phyloP scores from a whole-genome alignment of 2,113 vertebrate species.

The Trachemys scripta region DNA sequence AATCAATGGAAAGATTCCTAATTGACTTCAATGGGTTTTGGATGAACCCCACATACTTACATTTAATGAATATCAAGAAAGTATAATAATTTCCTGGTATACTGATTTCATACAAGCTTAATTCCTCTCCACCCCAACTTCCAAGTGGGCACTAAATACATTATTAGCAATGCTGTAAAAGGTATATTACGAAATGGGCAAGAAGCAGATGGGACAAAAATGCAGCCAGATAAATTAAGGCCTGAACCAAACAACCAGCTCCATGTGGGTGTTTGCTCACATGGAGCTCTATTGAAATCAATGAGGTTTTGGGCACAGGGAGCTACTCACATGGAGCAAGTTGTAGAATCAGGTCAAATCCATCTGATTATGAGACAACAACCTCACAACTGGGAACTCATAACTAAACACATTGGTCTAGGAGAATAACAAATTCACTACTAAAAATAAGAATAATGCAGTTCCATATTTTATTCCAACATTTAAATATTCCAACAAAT shows the following conservation, averaged over 20 bases:
- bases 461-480: not conserved
- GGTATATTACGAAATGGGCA: not conserved
- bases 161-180: not conserved
- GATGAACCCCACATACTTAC: not conserved
- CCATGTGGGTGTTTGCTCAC: not conserved
- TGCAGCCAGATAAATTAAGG: not conserved
- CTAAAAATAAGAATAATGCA: not conserved
- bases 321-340: not conserved
- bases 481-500: not conserved
- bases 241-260: not conserved
- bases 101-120: not conserved
- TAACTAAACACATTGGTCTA: not conserved
- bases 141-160: not conserved
- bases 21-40: not conserved
- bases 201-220: not conserved
- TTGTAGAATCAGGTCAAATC: not conserved
- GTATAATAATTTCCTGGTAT: not conserved
- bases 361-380: not conserved
- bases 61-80: not conserved
- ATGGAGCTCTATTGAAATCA: not conserved
- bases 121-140: not conserved
- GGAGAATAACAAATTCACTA: not conserved
- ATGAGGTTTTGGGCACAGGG: not conserved
- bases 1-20: not conserved
- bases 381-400: not conserved